Percentiles rank a stretch among this genome's conserved stretches.
Evolutionary conservation across 2,888 invertebrate species (phyloP).

Genomic region (Drosophila atripex): DNA sequence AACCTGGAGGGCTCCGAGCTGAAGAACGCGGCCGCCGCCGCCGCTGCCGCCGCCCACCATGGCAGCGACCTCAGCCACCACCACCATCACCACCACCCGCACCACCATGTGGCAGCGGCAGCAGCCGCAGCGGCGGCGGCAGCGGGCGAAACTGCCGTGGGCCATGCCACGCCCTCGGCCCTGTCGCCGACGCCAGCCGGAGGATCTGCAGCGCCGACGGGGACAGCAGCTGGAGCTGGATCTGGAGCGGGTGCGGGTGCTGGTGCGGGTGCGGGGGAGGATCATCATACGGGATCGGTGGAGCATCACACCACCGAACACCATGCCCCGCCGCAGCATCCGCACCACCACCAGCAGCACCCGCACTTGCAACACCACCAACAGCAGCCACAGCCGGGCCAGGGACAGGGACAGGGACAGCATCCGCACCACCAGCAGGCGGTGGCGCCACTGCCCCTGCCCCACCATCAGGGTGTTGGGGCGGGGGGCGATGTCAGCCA

Average conservation of each 20-base stretch:
- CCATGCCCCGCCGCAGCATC: constrained; percentile 31
- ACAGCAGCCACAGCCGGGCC: constrained; percentile 37
- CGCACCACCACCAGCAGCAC: constrained; percentile 19
- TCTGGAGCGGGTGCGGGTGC: neutral
- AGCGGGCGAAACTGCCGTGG: constrained; percentile 4
- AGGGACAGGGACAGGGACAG: neutral
- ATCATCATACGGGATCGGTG: constrained; percentile 7
- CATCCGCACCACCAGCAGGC: constrained; percentile 55
- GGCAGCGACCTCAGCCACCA: constrained; percentile 53
- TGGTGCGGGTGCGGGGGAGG: neutral
- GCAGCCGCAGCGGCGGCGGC: neutral
- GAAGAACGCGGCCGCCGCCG: constrained; percentile 78
- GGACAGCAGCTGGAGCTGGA: constrained; percentile 34
- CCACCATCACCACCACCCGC: constrained; percentile 18
- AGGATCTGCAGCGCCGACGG: constrained; percentile 44
- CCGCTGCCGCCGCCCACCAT: constrained; percentile 67
- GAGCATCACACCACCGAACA: constrained; percentile 64
- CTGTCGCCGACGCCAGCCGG: constrained; percentile 63
- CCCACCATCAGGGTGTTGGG: constrained; percentile 25
- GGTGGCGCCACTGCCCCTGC: constrained; percentile 38
- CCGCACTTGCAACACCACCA: constrained; percentile 39
- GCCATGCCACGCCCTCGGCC: constrained; percentile 47
- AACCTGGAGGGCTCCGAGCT: constrained; percentile 90
- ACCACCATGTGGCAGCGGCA: neutral
- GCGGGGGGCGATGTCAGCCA: constrained; percentile 42